phyloP scores from a whole-genome alignment of 1,140 invertebrate species.

The Drosophila arawakana region DNA sequence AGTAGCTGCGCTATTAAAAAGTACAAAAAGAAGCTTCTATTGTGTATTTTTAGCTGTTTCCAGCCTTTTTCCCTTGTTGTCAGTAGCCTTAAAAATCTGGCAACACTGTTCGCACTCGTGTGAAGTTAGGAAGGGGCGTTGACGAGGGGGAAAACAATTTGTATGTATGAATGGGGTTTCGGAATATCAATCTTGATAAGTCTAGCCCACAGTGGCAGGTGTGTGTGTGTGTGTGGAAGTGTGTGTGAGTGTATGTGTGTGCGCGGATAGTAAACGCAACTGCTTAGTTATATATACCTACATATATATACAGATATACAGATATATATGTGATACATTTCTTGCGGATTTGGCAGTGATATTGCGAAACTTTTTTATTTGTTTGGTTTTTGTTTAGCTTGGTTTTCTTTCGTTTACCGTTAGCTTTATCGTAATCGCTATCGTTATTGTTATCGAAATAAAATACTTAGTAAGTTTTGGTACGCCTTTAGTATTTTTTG shows the following conservation, averaged over 20 bases:
- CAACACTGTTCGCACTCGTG: not conserved
- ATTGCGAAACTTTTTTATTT: slow-evolving; percentile 71
- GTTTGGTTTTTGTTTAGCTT: slow-evolving; percentile 21
- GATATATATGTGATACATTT: slow-evolving; percentile 58
- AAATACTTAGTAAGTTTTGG: slow-evolving; percentile 44
- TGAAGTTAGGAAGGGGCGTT: slow-evolving; percentile 9
- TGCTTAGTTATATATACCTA: slow-evolving; percentile 44
- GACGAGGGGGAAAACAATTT: not conserved
- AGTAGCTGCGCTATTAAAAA: no score
- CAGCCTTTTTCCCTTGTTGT: no score
- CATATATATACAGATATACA: slow-evolving; percentile 14
- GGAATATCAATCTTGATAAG: slow-evolving; percentile 33
- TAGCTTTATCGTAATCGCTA: slow-evolving; percentile 19
- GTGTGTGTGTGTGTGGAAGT: slow-evolving; percentile 4
- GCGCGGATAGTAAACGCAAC: slow-evolving; percentile 47
- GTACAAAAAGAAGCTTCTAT: no score
- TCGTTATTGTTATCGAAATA: slow-evolving; percentile 32
- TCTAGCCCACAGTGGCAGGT: slow-evolving; percentile 30
- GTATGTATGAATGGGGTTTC: slow-evolving; percentile 11
- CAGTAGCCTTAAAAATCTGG: no score
- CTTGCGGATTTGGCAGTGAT: slow-evolving; percentile 76
- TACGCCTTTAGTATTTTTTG: slow-evolving; percentile 19
- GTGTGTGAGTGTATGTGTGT: slow-evolving; percentile 14
- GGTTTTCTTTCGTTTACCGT: slow-evolving; percentile 25
- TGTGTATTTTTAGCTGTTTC: no score